These are phyloP conservation scores for Papilio demoleus DNA, from an alignment of 2,888 invertebrate species.

Conservation along the genomic window DNA sequence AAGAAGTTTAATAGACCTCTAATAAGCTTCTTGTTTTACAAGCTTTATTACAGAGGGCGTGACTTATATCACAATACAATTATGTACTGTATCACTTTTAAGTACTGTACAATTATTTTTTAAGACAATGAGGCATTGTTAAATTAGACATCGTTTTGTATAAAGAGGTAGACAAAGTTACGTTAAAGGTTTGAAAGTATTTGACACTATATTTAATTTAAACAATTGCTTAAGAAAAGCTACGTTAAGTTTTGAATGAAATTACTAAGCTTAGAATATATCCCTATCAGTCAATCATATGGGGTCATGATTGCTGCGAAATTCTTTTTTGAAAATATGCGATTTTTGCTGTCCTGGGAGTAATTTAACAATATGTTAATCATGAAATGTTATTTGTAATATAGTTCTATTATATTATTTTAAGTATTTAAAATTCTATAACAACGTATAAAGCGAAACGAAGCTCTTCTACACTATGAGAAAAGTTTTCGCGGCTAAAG, in stretches of 20 bases:
- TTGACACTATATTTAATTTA: no score
- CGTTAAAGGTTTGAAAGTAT: no score
- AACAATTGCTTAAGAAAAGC: no score
- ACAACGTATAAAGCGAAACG: slow-evolving; percentile 40
- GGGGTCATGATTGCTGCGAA: no score
- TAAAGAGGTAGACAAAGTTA: no score
- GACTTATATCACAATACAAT: slow-evolving; percentile 33
- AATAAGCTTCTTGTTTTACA: slow-evolving; percentile 64
- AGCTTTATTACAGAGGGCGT: slow-evolving; percentile 15
- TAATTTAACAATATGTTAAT: neutral
- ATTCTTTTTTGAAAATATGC: no score
- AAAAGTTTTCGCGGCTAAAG: slow-evolving; percentile 67
- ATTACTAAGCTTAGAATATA: no score
- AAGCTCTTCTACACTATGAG: slow-evolving; percentile 59
- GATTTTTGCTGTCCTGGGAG: no score
- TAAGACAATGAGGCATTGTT: neutral
- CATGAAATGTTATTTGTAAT: no score
- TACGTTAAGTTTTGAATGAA: no score
- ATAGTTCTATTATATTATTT: neutral
- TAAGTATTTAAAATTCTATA: slow-evolving; percentile 3
- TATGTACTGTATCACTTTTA: neutral
- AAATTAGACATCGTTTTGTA: neutral
- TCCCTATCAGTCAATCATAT: no score
- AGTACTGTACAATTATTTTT: neutral
- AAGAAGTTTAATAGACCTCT: slow-evolving; percentile 60